Percentiles rank a stretch among this genome's conserved stretches.
phyloP scores from a whole-genome alignment of 2,888 invertebrate species.

The Coelogynopora nodosa region DNA sequence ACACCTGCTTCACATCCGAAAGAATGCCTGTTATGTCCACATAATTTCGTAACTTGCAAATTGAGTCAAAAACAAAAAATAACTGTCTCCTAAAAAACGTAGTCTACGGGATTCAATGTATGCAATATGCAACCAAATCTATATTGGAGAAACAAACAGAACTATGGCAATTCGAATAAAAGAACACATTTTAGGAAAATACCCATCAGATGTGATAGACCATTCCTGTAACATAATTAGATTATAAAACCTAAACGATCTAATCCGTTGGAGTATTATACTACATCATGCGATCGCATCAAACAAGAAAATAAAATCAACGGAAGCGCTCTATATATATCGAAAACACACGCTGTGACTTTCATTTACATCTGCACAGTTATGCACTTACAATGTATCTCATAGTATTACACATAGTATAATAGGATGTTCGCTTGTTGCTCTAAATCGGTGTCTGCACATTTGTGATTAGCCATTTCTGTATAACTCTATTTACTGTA shows the following conservation, averaged over 20 bases:
- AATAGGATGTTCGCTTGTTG: background rate
- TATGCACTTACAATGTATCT: background rate
- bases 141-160: conserved; percentile 7
- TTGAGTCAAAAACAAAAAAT: too few species aligned
- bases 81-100: too few species aligned
- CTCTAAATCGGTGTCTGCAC: background rate
- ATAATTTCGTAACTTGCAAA: too few species aligned
- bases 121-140: background rate
- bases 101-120: conserved; percentile 17
- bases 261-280: background rate
- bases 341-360: background rate
- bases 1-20: too few species aligned
- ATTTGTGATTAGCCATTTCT: background rate
- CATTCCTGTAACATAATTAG: background rate
- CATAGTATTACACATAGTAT: background rate
- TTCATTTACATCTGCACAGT: background rate
- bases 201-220: conserved; percentile 18
- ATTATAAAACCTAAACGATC: background rate
- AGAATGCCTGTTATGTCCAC: too few species aligned
- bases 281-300: conserved; percentile 5
- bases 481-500: background rate
- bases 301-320: background rate
- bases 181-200: conserved; percentile 7
- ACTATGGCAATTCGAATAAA: conserved; percentile 4
- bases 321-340: conserved; percentile 2